Evolutionary conservation across 2,797 vertebrate species (phyloP), one percentile per base, ranked within the genome.

Genomic region (Uromys caudimaculatus): DNA sequence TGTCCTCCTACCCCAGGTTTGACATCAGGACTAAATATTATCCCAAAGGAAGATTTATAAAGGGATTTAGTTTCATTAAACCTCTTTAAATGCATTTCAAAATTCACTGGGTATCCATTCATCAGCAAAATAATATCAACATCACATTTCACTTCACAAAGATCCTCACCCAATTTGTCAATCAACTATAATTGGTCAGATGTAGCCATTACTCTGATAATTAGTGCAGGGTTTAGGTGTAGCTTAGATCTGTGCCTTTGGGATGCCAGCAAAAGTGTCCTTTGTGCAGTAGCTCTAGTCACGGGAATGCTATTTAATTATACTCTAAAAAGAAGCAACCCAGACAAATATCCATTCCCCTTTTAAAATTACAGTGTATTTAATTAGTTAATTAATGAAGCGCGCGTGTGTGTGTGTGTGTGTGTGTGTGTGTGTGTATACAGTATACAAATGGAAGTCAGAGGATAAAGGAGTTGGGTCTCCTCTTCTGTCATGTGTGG

Each of bases 171-270:
- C 98, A 98, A 97, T 96, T 97, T 98, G 98, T 98, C 98, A 98
- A 97, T 98, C 98, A 98, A 79, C 85, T 97, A 93, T 98, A 98
- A 98, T 98, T 98, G 98, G 98, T 98, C 97, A 98, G 97, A 98
- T 96, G 96, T 97, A 93, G 97, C 98, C 98, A 98, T 98, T 98
- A 97, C 97, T 97, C 97, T 95, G 97, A 97, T 98, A 98, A 98
- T 98, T 98, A 98, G 97, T 92, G 97, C 54, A 97, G 95, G 95
- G 96, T 97, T 98, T 98, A 98, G 97, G 97, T 93, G 95, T 92
- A 69, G 76, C 96, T 94, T 94, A 58, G 27, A 56, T 97, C 97
- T 92, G 96, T 98, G 93, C 96, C 97, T 97, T 96, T 69, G 75
- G 96, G 98, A 98, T 97, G 94, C 86, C 97, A 97, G 97, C 94